A percentile compares a stretch with the other conserved stretches of the same genome.
Evolutionary conservation across 2,113 vertebrate species (phyloP).

Genomic region (Coregonus clupeaformis): DNA sequence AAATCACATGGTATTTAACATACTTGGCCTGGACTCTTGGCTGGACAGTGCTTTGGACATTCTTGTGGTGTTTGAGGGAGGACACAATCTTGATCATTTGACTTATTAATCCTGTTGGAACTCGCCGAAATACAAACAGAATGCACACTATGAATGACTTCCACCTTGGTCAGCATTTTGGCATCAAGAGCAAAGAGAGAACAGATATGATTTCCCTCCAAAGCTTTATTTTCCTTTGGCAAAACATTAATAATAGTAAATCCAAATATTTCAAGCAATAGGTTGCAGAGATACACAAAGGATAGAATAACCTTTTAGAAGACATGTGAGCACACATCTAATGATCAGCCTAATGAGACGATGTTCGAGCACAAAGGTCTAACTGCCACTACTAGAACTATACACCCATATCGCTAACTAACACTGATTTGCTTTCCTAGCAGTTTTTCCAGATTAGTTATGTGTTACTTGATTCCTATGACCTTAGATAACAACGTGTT

Average conservation of each 20-base stretch:
- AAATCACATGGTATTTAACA: conserved; percentile 10
- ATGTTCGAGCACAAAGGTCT: not conserved
- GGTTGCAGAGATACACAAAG: too few relatives aligned
- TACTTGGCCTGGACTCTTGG: conserved; percentile 11
- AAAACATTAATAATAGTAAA: conserved; percentile 23
- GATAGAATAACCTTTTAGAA: too few relatives aligned
- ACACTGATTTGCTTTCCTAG: conserved; percentile 55
- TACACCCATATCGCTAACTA: conserved; percentile 54
- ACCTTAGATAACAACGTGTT: conserved; percentile 53
- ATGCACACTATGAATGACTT: not conserved
- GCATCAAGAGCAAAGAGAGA: conserved; percentile 40
- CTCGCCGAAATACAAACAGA: not conserved
- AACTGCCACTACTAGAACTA: not conserved
- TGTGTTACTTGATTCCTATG: conserved; percentile 15
- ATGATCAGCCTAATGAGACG: too few relatives aligned
- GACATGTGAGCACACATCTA: too few relatives aligned
- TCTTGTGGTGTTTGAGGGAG: conserved; percentile 43
- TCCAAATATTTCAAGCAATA: not conserved
- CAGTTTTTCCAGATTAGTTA: conserved; percentile 34
- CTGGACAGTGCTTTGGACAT: conserved; percentile 31
- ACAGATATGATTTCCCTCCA: conserved; percentile 46
- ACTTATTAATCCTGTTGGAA: not conserved
- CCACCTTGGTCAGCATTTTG: conserved; percentile 39
- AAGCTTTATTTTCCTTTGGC: conserved; percentile 44
- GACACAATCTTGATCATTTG: not conserved